Conservation (phyloP, 2,888 invertebrate genomes). For the Dendrolimus houi region DNA sequence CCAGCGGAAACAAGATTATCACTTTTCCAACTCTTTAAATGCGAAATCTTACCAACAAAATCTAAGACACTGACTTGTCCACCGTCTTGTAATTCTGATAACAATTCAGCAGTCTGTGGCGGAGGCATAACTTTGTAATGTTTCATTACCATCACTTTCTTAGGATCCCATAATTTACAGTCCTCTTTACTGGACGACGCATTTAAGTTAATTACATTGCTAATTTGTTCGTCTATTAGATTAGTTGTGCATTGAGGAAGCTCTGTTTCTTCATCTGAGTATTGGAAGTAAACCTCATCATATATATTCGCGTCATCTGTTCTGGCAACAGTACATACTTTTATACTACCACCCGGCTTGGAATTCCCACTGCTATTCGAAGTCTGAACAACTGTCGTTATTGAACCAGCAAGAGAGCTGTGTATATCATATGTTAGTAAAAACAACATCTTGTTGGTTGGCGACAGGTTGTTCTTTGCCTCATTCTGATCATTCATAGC, state of each 20-base stretch:
- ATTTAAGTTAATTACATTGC: slow-evolving; percentile 71
- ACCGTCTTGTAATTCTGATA: slow-evolving; percentile 53
- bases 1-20: slow-evolving; percentile 56
- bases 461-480: slow-evolving; percentile 71
- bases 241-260: slow-evolving; percentile 66
- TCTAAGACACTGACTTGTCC: slow-evolving; percentile 56
- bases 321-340: slow-evolving; percentile 54
- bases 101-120: slow-evolving; percentile 43
- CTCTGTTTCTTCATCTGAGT: slow-evolving; percentile 76
- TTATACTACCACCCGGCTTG: slow-evolving; percentile 72
- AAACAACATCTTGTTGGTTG: slow-evolving; percentile 69
- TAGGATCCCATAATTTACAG: slow-evolving; percentile 59
- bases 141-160: slow-evolving; percentile 55
- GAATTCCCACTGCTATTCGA: slow-evolving; percentile 65
- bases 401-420: slow-evolving; percentile 70
- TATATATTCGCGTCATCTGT: slow-evolving; percentile 55
- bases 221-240: slow-evolving; percentile 63
- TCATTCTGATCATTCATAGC: slow-evolving; percentile 88
- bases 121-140: slow-evolving; percentile 56
- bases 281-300: slow-evolving; percentile 73
- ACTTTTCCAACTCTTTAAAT: slow-evolving; percentile 63
- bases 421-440: slow-evolving; percentile 83
- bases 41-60: slow-evolving; percentile 61
- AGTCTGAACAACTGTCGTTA: slow-evolving; percentile 58
- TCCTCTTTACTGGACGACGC: slow-evolving; percentile 68